phyloP scores from a whole-genome alignment of 2,888 invertebrate genomes.

The Epinotia ramella region DNA sequence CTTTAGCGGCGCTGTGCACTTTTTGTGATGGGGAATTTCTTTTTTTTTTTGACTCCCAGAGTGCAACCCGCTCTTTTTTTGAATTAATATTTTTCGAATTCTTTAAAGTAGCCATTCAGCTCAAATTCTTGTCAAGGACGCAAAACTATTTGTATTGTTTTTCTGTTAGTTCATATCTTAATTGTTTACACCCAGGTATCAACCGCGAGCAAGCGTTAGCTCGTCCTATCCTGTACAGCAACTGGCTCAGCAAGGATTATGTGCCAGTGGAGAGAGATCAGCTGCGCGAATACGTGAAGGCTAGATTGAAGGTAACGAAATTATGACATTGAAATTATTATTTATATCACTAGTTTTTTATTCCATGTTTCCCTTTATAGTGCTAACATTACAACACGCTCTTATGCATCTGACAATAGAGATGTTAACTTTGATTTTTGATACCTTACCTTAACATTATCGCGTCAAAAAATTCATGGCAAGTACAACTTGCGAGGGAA shows the following conservation, averaged over 20 bases:
- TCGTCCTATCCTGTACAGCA: conserved; percentile 98
- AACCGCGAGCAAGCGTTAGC: conserved; percentile 93
- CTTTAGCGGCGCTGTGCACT: no score
- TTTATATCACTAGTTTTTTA: background rate
- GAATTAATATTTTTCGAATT: no score
- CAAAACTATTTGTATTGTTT: background rate
- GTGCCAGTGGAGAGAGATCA: conserved; percentile 98
- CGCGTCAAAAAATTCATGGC: no score
- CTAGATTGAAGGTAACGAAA: conserved; percentile 92
- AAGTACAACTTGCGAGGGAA: no score
- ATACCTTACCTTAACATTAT: no score
- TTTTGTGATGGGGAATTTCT: no score
- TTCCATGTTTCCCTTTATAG: no score
- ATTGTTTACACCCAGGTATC: conserved; percentile 84
- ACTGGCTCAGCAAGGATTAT: conserved; percentile 99
- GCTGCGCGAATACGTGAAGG: conserved; percentile 98
- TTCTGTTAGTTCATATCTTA: background rate
- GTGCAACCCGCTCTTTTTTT: no score
- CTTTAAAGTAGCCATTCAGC: no score
- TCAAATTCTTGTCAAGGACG: background rate
- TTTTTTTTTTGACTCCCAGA: no score
- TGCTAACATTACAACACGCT: background rate
- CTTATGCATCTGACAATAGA: background rate
- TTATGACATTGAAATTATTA: background rate
- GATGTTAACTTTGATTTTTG: no score